These are phyloP conservation scores for Bradypodion pumilum DNA, from an alignment of 2,797 vertebrate species.

Conservation along the genomic window DNA sequence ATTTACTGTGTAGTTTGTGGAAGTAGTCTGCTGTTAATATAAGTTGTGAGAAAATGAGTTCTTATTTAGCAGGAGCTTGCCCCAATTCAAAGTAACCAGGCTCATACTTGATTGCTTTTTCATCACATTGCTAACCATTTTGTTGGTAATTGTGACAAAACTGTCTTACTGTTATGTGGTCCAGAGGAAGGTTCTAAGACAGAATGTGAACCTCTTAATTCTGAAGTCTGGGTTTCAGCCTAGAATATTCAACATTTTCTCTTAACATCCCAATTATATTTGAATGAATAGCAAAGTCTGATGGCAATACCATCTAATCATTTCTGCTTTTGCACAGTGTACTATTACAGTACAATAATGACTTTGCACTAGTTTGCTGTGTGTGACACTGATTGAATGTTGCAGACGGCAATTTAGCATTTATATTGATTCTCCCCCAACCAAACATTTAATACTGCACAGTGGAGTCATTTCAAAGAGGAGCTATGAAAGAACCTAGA, in stretches of 20 bases:
- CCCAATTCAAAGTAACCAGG: background rate
- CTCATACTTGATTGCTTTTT: background rate
- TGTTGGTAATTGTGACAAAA: background rate
- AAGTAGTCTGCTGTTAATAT: background rate
- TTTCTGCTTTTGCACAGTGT: slow-evolving; percentile 18
- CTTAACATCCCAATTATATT: slow-evolving; percentile 27
- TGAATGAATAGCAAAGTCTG: slow-evolving; percentile 15
- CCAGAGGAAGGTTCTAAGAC: background rate
- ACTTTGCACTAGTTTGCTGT: slow-evolving; percentile 8
- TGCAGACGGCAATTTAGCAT: slow-evolving; percentile 37
- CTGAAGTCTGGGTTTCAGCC: background rate
- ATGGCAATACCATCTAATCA: slow-evolving; percentile 11
- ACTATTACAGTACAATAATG: slow-evolving; percentile 32
- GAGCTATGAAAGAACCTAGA: slow-evolving; percentile 38
- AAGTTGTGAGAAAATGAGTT: background rate
- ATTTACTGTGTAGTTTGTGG: too few species aligned
- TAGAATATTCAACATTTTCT: slow-evolving; percentile 18
- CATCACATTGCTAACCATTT: background rate
- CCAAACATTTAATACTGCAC: slow-evolving; percentile 43
- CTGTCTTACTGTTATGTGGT: background rate
- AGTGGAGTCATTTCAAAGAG: slow-evolving; percentile 39
- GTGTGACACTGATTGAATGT: slow-evolving; percentile 33
- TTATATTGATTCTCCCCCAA: slow-evolving; percentile 18
- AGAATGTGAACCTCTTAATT: slow-evolving; percentile 4
- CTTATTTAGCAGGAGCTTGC: background rate